Base-by-base conservation (phyloP, 2,888 invertebrate genomes). In the Ophion ventricosus region DNA sequence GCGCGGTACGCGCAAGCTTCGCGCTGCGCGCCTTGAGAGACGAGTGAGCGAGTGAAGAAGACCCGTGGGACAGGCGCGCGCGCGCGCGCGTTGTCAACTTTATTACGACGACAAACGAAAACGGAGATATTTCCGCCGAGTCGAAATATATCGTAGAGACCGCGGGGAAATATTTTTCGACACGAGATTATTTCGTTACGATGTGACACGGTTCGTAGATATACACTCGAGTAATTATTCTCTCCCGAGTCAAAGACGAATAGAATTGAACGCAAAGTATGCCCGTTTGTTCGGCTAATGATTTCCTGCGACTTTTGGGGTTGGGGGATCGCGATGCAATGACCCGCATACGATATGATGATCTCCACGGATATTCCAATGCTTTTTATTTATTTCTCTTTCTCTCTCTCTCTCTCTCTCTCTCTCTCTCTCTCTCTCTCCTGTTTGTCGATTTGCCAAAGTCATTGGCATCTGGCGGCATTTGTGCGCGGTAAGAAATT, bases 51-150 rank as follows among this genome's bases (percentile, higher is more conserved):
- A 69, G 73, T 49, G 59, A 49, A 76, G 77, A 81, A 73, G 63
- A 74, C 84, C 80, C 88, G 74, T 86, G 89, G 88, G 88, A 89
- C n/a, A 25, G 79, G 63, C 64, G 66, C 84, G 84, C 87, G 87
- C 87, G 63, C 64, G 66, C 84, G 84, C 87, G 87, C 87, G 74
- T 64, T 83, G 88, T 20, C 54, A 70, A 56, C 20, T 70, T 64
- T 87, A 88, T 87, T 88, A 85, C 78, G 69, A 70, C 77, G 83
- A 87, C 81, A 86, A 87, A 86, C 85, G 70, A 75, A 84, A 85
- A 70, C 85, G 66, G n/a, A 76, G 80, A 77, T 40, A 63, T 29
- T 67, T 74, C n/a, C 29, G 78, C 72, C 82, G 64, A 35, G 7
- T 35, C 7, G 35, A 35, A 35, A 35, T 35, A 35, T 35, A 35